Base-by-base conservation (phyloP, 2,888 invertebrate species). In the Mellilla xanthometata region DNA sequence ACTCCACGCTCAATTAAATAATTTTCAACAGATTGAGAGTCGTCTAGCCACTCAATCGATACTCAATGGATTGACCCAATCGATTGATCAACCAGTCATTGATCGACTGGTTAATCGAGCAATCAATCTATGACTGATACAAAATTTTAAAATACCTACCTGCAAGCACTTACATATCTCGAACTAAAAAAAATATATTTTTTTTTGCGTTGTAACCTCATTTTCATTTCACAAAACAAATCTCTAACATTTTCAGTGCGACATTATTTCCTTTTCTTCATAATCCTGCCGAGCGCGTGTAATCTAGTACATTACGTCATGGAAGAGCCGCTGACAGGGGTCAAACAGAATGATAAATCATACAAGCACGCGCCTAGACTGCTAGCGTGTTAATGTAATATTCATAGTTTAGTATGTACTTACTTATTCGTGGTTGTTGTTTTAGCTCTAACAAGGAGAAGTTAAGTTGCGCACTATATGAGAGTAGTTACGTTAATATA, bases 281-380 rank as follows among this genome's bases (percentile, higher is more conserved):
- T 36, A 40, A 40, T 38, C 32, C 32, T 22, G 8, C 36, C 36
- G 26, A 33, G 40, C n/a, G 35, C 19, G 23, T 30, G 23, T 41
- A 40, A 40, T 38, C 41, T 36, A 28, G 31, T 27, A 36, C 41
- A 28, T 19, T 12, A 41, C 12, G 24, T 35, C 22, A 34, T 41
- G 28, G 43, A 39, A 54, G 40, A 45, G 39, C 42, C 24, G 55
- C 48, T 52, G 65, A 56, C 57, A 52, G 40, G 56, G 60, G 62
- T 68, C 69, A 72, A 74, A 74, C 62, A 52, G 72, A 73, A 73
- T 74, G 61, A 56, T 62, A 71, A 67, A 76, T 74, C 58, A 67
- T 56, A 38, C 33, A 48, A 45, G 44, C 56, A 56, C 53, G 57
- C 58, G 49, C 58, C 51, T 60, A 61, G 55, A 56, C 63, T 62